These are phyloP conservation scores for zebrafish (Danio rerio) DNA, from an alignment of 2,113 vertebrate genomes.

Conservation along the genomic window DNA sequence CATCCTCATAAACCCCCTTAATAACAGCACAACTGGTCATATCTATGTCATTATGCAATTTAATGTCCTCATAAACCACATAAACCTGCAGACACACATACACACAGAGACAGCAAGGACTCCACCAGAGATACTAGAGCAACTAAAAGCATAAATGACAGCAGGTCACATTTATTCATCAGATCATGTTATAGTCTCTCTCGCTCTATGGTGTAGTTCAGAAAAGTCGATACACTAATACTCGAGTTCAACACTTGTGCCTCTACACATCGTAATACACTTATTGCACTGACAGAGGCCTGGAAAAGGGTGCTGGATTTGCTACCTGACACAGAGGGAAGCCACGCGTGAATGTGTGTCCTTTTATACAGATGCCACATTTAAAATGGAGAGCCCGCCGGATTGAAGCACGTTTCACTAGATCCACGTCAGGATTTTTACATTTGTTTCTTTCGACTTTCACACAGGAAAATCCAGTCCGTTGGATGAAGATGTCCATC, in stretches of 20 bases:
- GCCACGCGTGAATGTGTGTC: constrained; percentile 47
- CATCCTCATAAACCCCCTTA: too few relatives aligned
- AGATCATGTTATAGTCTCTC: constrained; percentile 53
- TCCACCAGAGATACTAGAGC: constrained; percentile 67
- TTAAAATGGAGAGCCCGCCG: constrained; percentile 20
- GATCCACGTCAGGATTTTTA: constrained; percentile 1
- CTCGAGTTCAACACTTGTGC: constrained; percentile 73
- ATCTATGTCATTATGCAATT: too few relatives aligned
- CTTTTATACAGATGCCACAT: constrained; percentile 82
- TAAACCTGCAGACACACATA: constrained; percentile 55
- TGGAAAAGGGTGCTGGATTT: constrained; percentile 64
- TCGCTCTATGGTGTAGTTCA: constrained; percentile 43
- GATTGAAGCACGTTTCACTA: background rate
- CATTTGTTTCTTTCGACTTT: constrained; percentile 48
- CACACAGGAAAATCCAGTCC: background rate
- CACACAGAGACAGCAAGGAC: constrained; percentile 65
- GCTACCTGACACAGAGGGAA: constrained; percentile 43
- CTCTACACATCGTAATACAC: constrained; percentile 78
- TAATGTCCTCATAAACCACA: background rate
- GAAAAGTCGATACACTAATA: constrained; percentile 54
- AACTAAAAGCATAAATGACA: constrained; percentile 71
- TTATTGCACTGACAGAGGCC: constrained; percentile 76
- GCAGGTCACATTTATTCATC: constrained; percentile 69
- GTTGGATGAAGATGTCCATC: background rate
- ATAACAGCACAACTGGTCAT: too few relatives aligned